A percentile compares a stretch with the other conserved stretches of the same genome.
phyloP scores from a whole-genome alignment of 2,888 invertebrate species.

The Phlogophora meticulosa region DNA sequence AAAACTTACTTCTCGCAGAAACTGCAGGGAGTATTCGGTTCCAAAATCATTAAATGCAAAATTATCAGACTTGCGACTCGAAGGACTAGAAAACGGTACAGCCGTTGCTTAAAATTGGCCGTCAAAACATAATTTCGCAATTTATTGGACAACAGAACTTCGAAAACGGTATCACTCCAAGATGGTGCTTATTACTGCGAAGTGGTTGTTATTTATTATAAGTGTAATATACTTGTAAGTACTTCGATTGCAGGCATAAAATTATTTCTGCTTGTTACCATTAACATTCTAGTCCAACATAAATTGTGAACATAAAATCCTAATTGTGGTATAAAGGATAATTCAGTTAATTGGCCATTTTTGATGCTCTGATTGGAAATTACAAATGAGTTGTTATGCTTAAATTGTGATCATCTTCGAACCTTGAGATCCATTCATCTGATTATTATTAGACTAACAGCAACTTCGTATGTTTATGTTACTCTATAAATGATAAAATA shows the following conservation, averaged over 20 bases:
- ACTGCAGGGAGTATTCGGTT: no score
- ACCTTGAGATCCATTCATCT: background rate
- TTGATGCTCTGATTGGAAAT: background rate
- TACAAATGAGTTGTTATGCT: background rate
- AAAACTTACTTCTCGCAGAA: no score
- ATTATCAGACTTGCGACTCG: conserved; percentile 1
- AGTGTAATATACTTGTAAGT: conserved; percentile 23
- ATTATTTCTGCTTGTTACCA: conserved; percentile 15
- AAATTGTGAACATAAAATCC: no score
- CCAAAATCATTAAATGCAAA: no score
- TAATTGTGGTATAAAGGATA: conserved; percentile 27
- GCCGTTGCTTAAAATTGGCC: background rate
- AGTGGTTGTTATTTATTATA: conserved; percentile 41
- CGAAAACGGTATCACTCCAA: conserved; percentile 31
- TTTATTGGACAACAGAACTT: conserved; percentile 10
- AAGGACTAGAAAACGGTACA: conserved; percentile 8
- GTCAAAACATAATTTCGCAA: conserved; percentile 30
- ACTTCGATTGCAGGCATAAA: conserved; percentile 25
- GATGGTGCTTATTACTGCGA: conserved; percentile 28
- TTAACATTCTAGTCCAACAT: conserved; percentile 39
- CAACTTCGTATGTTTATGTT: no score
- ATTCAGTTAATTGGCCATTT: conserved; percentile 7
- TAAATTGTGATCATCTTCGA: background rate
- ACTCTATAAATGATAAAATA: no score
- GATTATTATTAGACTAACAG: background rate